phyloP scores from a whole-genome alignment of 1,140 invertebrate species.

The Magallana angulata region DNA sequence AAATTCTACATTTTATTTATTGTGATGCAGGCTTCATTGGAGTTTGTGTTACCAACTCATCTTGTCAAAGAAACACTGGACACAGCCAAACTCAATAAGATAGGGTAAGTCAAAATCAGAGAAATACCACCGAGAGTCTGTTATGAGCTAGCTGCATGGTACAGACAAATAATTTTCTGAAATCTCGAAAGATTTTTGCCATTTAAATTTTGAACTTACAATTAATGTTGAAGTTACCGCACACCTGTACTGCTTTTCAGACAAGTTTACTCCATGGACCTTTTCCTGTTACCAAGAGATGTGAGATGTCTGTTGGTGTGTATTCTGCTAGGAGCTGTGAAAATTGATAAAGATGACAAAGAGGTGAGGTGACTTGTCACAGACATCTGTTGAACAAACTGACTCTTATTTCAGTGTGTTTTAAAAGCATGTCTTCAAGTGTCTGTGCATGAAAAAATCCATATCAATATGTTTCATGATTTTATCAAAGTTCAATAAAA shows the following conservation, averaged over 20 bases:
- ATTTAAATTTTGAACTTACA: too few relatives aligned
- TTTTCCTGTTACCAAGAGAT: constrained; percentile 74
- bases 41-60: constrained; percentile 76
- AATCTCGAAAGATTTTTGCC: too few relatives aligned
- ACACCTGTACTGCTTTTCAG: constrained; percentile 54
- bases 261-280: constrained; percentile 73
- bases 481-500: too few relatives aligned
- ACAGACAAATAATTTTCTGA: too few relatives aligned
- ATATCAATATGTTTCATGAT: too few relatives aligned
- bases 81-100: constrained; percentile 70
- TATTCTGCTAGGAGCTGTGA: constrained; percentile 75
- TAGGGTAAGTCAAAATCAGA: constrained; percentile 70
- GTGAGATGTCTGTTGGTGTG: constrained; percentile 71
- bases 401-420: too few relatives aligned
- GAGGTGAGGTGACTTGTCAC: constrained; percentile 60
- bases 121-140: too few relatives aligned
- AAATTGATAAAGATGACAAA: constrained; percentile 76
- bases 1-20: not conserved
- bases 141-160: too few relatives aligned
- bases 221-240: too few relatives aligned
- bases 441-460: too few relatives aligned
- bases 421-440: too few relatives aligned
- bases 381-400: too few relatives aligned
- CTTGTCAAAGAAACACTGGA: constrained; percentile 75
- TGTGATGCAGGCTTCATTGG: constrained; percentile 75